Percentiles rank a stretch among this genome's conserved stretches.
These are phyloP conservation scores for Amphiprion percula DNA, from an alignment of 2,113 vertebrate species.

Conservation along the genomic window DNA sequence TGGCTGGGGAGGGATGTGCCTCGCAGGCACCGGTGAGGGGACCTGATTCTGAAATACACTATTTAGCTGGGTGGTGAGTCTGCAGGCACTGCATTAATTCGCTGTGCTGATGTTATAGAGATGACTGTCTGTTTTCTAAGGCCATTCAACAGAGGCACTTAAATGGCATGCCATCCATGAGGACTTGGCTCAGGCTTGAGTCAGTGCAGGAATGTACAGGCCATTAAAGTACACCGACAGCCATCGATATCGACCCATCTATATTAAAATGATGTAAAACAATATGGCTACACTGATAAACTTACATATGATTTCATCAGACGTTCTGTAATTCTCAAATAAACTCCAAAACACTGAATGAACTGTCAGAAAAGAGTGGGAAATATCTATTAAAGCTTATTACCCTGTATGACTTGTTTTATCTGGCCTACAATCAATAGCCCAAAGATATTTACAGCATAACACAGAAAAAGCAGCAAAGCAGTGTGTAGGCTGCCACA, in stretches of 20 bases:
- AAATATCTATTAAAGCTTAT: too few species aligned
- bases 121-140: constrained; percentile 30
- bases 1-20: constrained; percentile 57
- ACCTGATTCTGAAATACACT: constrained; percentile 52
- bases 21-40: constrained; percentile 59
- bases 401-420: background rate
- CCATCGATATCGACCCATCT: too few species aligned
- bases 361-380: too few species aligned
- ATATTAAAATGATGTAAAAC: too few species aligned
- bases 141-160: constrained; percentile 66
- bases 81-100: constrained; percentile 68
- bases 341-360: too few species aligned
- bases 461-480: too few species aligned
- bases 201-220: constrained; percentile 4
- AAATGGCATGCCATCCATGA: constrained; percentile 17
- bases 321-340: too few species aligned
- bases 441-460: background rate
- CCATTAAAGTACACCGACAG: background rate
- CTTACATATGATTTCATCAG: background rate
- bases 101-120: constrained; percentile 39
- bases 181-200: background rate
- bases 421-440: background rate
- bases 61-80: constrained; percentile 62
- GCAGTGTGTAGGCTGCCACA: background rate
- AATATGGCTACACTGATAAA: too few species aligned